These are phyloP conservation scores for Mastacembelus armatus DNA, from an alignment of 2,797 vertebrate species.

Conservation along the genomic window DNA sequence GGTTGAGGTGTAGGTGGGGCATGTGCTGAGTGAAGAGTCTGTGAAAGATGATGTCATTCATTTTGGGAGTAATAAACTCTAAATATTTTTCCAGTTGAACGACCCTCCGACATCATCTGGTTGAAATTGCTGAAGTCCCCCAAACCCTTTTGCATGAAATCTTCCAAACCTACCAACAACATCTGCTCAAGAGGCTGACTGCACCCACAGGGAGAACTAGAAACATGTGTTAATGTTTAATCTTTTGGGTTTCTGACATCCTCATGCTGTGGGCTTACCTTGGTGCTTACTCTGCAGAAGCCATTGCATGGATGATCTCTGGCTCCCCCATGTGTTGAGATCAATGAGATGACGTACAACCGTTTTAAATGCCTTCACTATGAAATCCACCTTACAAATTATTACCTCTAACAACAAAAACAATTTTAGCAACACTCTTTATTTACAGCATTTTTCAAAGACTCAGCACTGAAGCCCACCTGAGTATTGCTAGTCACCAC, in stretches of 20 bases:
- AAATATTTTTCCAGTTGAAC: conserved; percentile 55
- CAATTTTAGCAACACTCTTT: neutral
- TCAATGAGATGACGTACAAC: neutral
- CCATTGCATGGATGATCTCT: conserved; percentile 24
- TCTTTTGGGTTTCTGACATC: conserved; percentile 13
- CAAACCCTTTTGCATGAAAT: conserved; percentile 11
- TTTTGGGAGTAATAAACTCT: conserved; percentile 53
- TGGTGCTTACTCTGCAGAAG: neutral
- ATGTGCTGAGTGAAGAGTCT: conserved; percentile 1
- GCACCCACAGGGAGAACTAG: neutral
- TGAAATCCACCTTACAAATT: neutral
- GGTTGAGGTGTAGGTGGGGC: neutral
- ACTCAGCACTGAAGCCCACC: neutral
- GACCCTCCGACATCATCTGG: conserved; percentile 40
- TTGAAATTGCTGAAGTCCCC: neutral
- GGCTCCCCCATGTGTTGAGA: conserved; percentile 45
- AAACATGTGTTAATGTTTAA: conserved; percentile 13
- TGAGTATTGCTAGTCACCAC: conserved; percentile 42
- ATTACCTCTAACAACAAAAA: neutral
- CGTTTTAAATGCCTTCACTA: neutral
- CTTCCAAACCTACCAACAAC: neutral
- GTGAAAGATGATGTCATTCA: conserved; percentile 54
- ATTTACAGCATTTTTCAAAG: neutral
- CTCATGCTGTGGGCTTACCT: neutral
- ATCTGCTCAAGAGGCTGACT: conserved; percentile 18